Percentiles rank a stretch among this genome's conserved stretches.
phyloP scores from a whole-genome alignment of 2,888 invertebrate genomes.

The Tribolium freemani region DNA sequence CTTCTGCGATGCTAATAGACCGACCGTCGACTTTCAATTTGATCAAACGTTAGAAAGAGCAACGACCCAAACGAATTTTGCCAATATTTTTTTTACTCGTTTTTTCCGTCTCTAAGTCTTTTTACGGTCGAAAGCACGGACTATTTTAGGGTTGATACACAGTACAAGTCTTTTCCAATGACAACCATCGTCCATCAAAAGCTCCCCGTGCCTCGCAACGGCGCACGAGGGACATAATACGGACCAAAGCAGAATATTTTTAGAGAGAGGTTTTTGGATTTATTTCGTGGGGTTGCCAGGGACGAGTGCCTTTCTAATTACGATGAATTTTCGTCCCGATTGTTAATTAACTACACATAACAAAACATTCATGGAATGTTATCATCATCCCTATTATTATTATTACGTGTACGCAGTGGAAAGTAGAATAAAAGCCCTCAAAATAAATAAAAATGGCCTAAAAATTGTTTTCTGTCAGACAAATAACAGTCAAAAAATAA shows the following conservation, averaged over 20 bases:
- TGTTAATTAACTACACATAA: background rate
- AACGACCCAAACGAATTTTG: conserved; percentile 34
- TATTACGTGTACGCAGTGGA: too few species aligned
- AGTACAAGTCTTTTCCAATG: conserved; percentile 57
- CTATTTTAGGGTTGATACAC: conserved; percentile 62
- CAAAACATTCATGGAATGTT: too few species aligned
- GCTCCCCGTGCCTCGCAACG: conserved; percentile 17
- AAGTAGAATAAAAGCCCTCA: too few species aligned
- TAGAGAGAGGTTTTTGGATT: background rate
- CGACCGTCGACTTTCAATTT: conserved; percentile 33
- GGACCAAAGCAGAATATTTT: background rate
- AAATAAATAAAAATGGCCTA: too few species aligned
- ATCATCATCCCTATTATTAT: too few species aligned
- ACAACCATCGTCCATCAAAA: conserved; percentile 58
- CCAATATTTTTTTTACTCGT: background rate
- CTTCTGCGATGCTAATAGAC: conserved; percentile 46
- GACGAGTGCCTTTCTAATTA: too few species aligned
- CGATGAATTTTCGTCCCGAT: background rate
- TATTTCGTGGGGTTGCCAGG: too few species aligned
- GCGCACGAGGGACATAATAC: background rate
- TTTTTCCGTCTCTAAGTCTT: conserved; percentile 45
- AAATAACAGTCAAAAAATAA: too few species aligned
- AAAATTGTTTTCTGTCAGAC: too few species aligned
- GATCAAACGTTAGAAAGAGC: conserved; percentile 15
- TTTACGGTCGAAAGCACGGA: conserved; percentile 55